phyloP scores from a whole-genome alignment of 1,140 invertebrate species.

The Probaryconus sp. region DNA sequence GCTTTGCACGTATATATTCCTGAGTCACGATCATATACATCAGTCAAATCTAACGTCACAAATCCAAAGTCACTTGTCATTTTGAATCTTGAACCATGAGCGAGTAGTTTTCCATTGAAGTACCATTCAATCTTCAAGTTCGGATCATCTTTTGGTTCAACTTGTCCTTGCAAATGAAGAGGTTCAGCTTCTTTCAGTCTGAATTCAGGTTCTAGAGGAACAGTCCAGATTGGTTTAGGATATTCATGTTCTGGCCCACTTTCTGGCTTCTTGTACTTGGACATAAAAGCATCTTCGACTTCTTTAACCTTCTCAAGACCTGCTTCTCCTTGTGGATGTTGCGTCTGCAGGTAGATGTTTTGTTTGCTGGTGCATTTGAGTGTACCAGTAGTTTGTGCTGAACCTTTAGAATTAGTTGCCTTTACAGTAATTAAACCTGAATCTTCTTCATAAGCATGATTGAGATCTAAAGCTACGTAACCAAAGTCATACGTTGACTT shows the following conservation, averaged over 20 bases:
- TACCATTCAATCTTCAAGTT: slow-evolving; percentile 94
- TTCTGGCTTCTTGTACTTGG: slow-evolving; percentile 83
- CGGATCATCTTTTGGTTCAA: slow-evolving; percentile 97
- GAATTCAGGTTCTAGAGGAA: slow-evolving; percentile 88
- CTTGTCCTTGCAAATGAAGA: slow-evolving; percentile 94
- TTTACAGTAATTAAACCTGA: slow-evolving; percentile 94
- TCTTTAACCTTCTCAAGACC: slow-evolving; percentile 92
- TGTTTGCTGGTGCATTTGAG: slow-evolving; percentile 88
- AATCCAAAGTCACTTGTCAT: slow-evolving; percentile 95
- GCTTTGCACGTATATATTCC: slow-evolving; percentile 96
- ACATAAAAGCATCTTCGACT: slow-evolving; percentile 86
- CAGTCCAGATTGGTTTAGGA: slow-evolving; percentile 92
- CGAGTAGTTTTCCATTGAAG: slow-evolving; percentile 92
- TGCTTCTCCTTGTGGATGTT: slow-evolving; percentile 92
- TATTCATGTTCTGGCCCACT: slow-evolving; percentile 86
- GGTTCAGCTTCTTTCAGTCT: slow-evolving; percentile 93
- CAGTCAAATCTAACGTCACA: slow-evolving; percentile 92
- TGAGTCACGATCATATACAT: slow-evolving; percentile 94
- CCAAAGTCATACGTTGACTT: slow-evolving; percentile 94
- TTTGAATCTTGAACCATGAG: slow-evolving; percentile 91
- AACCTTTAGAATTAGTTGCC: slow-evolving; percentile 93
- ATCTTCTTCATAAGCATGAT: slow-evolving; percentile 90
- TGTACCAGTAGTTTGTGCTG: slow-evolving; percentile 91
- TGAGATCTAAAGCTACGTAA: slow-evolving; percentile 90
- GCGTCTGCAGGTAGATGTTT: slow-evolving; percentile 89